A percentile compares a stretch with the other conserved stretches of the same genome.
phyloP scores from a whole-genome alignment of 2,113 vertebrate genomes.

The Cinclus mexicanus region DNA sequence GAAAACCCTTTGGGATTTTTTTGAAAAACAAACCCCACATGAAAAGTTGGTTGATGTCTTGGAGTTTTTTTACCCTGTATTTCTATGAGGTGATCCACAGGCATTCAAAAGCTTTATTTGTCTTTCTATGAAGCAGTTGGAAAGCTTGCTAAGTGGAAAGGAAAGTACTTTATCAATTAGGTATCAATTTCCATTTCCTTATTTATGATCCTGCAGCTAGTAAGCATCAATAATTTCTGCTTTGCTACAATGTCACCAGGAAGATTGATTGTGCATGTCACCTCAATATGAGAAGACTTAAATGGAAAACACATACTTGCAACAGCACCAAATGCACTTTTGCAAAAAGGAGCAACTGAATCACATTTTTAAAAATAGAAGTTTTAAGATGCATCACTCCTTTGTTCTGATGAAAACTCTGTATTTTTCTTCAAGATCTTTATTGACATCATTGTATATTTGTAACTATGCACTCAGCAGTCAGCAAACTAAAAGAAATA shows the following conservation, averaged over 20 bases:
- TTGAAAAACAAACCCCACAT: neutral
- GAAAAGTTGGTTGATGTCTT: slow-evolving; percentile 12
- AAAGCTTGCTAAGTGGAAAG: slow-evolving; percentile 69
- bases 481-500: neutral
- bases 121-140: neutral
- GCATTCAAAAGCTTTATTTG: neutral
- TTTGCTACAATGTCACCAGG: slow-evolving; percentile 82
- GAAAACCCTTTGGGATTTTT: neutral
- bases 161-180: slow-evolving; percentile 88
- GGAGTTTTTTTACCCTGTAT: neutral
- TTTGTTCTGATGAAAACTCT: neutral
- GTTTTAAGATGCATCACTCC: neutral
- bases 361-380: slow-evolving; percentile 22
- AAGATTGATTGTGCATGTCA: slow-evolving; percentile 88
- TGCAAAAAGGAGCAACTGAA: slow-evolving; percentile 49
- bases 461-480: slow-evolving; percentile 63
- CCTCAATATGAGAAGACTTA: slow-evolving; percentile 84
- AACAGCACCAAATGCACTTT: slow-evolving; percentile 79
- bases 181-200: slow-evolving; percentile 87
- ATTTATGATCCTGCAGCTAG: slow-evolving; percentile 85
- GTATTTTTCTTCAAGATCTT: neutral
- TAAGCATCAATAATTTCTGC: slow-evolving; percentile 86
- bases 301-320: slow-evolving; percentile 85
- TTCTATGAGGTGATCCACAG: neutral
- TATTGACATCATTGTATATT: neutral